Conservation (phyloP, 2,888 invertebrate species). For the Limnephilus auricula region DNA sequence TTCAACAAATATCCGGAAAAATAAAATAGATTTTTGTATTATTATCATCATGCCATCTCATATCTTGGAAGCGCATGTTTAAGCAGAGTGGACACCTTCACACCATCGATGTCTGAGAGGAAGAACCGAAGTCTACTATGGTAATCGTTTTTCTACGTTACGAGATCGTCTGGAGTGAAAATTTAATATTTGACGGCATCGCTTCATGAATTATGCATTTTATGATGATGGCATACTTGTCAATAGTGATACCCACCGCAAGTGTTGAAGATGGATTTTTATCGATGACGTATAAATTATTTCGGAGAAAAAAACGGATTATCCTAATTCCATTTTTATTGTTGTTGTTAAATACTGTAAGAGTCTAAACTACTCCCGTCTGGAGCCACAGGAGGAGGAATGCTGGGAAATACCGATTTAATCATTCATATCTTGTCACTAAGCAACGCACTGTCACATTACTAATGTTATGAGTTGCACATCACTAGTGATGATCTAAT, state of each 20-base stretch:
- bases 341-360: no score
- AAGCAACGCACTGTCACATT: no score
- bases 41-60: neutral
- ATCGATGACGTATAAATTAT: neutral
- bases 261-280: neutral
- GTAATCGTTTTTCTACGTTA: neutral
- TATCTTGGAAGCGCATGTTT: neutral
- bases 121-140: neutral
- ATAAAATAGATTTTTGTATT: no score
- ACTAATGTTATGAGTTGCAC: no score
- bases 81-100: neutral
- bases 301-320: neutral
- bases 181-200: neutral
- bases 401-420: no score
- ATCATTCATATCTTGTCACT: no score
- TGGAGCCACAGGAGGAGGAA: no score
- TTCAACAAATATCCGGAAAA: no score
- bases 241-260: neutral
- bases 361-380: no score
- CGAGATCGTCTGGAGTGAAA: neutral
- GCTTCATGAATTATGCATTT: neutral
- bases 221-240: constrained; percentile 2
- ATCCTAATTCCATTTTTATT: neutral
- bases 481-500: no score
- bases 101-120: neutral